These are phyloP conservation scores for Octopus bimaculoides DNA, from an alignment of 1,140 invertebrate genomes.

Conservation along the genomic window DNA sequence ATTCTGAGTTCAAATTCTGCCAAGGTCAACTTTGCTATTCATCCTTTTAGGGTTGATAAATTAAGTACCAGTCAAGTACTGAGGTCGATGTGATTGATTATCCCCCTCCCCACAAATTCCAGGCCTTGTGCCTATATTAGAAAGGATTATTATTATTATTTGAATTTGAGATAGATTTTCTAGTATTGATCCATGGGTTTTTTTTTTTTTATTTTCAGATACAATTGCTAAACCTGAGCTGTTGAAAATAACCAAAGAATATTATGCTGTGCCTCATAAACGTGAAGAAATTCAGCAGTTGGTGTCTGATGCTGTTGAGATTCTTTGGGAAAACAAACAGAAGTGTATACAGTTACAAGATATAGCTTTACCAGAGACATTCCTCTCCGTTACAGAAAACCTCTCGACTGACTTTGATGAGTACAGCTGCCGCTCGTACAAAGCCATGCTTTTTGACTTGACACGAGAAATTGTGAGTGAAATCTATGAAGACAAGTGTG, in stretches of 20 bases:
- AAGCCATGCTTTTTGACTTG: slow-evolving; percentile 66
- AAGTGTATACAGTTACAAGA: slow-evolving; percentile 40
- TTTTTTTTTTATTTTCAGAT: slow-evolving; percentile 13
- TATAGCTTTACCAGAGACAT: slow-evolving; percentile 37
- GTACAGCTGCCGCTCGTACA: slow-evolving; percentile 45
- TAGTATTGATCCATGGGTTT: too few relatives aligned
- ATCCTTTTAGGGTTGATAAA: too few relatives aligned
- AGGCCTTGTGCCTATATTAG: too few relatives aligned
- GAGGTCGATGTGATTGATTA: too few relatives aligned
- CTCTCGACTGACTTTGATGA: slow-evolving; percentile 30
- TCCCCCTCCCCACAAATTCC: too few relatives aligned
- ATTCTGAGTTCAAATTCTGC: too few relatives aligned
- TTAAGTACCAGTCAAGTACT: too few relatives aligned
- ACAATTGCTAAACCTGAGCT: slow-evolving; percentile 19
- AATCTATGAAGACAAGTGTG: slow-evolving; percentile 44
- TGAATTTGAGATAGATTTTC: too few relatives aligned
- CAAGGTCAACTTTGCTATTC: too few relatives aligned
- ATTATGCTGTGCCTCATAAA: slow-evolving; percentile 47
- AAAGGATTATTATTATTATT: too few relatives aligned
- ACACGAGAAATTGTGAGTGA: slow-evolving; percentile 65
- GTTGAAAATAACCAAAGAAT: slow-evolving; percentile 36
- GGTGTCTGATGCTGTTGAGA: slow-evolving; percentile 40
- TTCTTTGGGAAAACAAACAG: slow-evolving; percentile 44
- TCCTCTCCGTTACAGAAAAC: slow-evolving; percentile 29
- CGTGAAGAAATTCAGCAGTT: slow-evolving; percentile 40